Conservation (phyloP, 2,113 vertebrate genomes). For the Seriola quinqueradiata region DNA sequence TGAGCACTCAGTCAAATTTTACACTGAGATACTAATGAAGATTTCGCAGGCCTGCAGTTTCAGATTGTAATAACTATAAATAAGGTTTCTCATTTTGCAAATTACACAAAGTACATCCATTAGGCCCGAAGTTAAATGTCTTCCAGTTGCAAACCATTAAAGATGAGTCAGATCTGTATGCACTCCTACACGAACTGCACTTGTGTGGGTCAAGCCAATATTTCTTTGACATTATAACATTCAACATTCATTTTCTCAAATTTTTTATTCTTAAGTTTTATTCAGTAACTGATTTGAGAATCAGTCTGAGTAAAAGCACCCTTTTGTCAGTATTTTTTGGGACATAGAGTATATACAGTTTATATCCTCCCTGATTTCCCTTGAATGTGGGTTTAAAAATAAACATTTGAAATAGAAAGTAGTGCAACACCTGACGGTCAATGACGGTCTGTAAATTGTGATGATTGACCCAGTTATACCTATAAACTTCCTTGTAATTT, state of each 20-base stretch:
- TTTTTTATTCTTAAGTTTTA: background rate
- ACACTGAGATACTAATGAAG: background rate
- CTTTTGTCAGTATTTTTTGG: background rate
- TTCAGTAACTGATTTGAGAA: no score
- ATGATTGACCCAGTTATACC: no score
- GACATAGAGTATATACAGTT: background rate
- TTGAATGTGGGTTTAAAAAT: background rate
- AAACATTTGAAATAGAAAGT: background rate
- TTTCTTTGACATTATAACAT: background rate
- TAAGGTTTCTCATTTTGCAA: background rate
- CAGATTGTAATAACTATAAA: background rate
- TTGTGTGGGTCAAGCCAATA: conserved; percentile 1
- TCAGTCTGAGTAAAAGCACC: no score
- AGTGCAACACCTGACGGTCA: no score
- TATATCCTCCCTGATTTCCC: background rate
- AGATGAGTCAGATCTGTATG: background rate
- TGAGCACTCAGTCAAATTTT: no score
- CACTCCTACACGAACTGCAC: background rate
- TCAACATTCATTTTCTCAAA: background rate
- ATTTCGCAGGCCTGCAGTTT: background rate
- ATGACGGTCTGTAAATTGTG: no score
- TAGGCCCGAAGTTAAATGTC: background rate
- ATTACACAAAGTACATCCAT: background rate
- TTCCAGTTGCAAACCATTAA: background rate
- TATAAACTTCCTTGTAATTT: background rate